A percentile compares a stretch with the other conserved stretches of the same genome.
Conservation (phyloP, 2,888 invertebrate genomes). For the Pristionchus exspectatus region DNA sequence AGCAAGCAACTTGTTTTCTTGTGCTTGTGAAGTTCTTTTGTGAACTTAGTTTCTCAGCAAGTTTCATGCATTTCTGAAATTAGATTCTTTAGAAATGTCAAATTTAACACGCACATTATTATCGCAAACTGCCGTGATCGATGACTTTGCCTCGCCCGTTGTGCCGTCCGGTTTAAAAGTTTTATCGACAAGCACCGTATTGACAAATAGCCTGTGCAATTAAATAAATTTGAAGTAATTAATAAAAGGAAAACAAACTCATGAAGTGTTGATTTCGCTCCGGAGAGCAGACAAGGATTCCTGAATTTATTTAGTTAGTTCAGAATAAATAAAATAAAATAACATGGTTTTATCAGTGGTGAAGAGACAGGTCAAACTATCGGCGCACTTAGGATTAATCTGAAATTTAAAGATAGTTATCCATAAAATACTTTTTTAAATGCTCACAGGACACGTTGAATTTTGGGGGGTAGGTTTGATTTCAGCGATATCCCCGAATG, state of each 20-base stretch:
- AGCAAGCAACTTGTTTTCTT: background rate
- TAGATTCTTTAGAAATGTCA: background rate
- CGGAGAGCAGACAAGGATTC: background rate
- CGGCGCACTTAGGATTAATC: background rate
- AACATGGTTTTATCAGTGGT: background rate
- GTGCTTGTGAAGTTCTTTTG: background rate
- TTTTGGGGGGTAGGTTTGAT: no score
- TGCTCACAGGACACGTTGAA: no score
- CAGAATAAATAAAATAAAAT: no score
- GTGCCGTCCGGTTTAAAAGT: background rate
- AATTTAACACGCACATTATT: background rate
- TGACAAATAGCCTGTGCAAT: background rate
- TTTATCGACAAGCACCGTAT: no score
- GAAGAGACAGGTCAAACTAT: background rate
- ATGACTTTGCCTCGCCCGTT: background rate
- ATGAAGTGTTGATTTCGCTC: background rate
- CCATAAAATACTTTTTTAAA: no score
- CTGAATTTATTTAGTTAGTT: background rate
- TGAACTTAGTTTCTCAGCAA: background rate
- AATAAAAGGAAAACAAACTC: background rate
- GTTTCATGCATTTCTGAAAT: background rate
- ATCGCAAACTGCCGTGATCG: background rate
- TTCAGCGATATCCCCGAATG: no score
- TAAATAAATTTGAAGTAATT: background rate
- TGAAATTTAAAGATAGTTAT: no score